Conservation (phyloP, 1,140 invertebrate genomes). For the Brachionus rotundiformis region DNA sequence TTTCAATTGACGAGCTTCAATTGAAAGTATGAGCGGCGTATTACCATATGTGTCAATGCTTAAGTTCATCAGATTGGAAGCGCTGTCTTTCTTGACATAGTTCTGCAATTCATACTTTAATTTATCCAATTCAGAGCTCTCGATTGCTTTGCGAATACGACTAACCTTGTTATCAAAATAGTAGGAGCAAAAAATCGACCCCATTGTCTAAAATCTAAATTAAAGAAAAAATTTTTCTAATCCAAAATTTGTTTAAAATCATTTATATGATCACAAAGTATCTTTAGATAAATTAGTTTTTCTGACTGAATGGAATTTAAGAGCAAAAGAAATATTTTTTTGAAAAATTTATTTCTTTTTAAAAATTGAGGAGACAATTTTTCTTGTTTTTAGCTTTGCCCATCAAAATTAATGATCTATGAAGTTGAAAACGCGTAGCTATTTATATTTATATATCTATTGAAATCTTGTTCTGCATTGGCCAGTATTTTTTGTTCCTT, state of each 20-base stretch:
- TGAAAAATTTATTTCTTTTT: not conserved
- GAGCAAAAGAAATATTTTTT: not conserved
- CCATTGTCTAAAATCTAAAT: constrained; percentile 12
- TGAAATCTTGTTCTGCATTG: not conserved
- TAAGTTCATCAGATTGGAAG: not conserved
- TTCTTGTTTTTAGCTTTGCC: not conserved
- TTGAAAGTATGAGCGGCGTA: constrained; percentile 13
- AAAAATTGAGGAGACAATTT: not conserved
- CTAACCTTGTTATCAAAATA: constrained; percentile 6
- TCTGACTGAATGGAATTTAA: not conserved
- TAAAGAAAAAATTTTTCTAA: no score
- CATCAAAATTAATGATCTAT: constrained; percentile 21
- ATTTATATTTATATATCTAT: constrained; percentile 1
- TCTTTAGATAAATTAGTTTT: not conserved
- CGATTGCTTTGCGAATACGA: constrained; percentile 14
- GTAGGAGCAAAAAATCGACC: constrained; percentile 45
- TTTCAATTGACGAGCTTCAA: constrained; percentile 10
- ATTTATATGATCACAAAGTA: no score
- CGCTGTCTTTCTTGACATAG: not conserved
- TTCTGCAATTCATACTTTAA: not conserved
- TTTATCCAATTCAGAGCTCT: not conserved
- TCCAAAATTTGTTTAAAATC: no score
- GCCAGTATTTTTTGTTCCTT: not conserved
- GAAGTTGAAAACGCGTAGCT: not conserved
- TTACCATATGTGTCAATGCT: constrained; percentile 33